Evolutionary conservation across 2,113 vertebrate genomes (phyloP).

Genomic region (Machaerirhynchus nigripectus): DNA sequence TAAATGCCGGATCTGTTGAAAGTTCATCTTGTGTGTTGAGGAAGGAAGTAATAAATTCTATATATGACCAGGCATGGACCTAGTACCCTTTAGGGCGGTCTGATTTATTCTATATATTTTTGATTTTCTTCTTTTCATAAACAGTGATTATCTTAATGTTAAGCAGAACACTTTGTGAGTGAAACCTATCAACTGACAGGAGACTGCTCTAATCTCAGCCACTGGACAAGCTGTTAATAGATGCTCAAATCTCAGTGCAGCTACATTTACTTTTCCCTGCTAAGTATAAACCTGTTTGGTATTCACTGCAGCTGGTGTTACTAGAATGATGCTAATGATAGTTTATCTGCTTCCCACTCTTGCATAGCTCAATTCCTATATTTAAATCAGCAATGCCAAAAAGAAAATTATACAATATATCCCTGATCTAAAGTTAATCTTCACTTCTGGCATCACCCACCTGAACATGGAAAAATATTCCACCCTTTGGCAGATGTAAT

Average conservation of each 20-base stretch:
- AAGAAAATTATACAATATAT: background rate
- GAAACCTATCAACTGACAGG: background rate
- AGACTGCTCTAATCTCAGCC: conserved; percentile 15
- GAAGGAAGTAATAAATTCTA: conserved; percentile 36
- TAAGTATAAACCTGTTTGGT: conserved; percentile 33
- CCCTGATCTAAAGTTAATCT: background rate
- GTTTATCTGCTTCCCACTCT: conserved; percentile 6
- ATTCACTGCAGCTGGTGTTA: conserved; percentile 38
- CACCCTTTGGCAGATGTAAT: background rate
- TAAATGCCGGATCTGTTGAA: background rate
- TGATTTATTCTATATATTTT: background rate
- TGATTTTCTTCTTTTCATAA: background rate
- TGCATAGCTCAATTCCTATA: background rate
- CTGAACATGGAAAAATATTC: background rate
- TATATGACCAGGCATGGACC: background rate
- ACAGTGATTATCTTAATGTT: background rate
- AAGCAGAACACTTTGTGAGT: conserved; percentile 13
- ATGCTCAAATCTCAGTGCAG: background rate
- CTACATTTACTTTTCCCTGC: background rate
- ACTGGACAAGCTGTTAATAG: conserved; percentile 30
- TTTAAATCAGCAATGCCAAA: background rate
- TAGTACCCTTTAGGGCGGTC: background rate
- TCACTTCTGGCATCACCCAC: background rate
- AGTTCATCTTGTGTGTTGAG: background rate
- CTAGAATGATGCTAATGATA: conserved; percentile 36